Base-by-base conservation (phyloP, 2,888 invertebrate genomes). In the Volucella zonaria region DNA sequence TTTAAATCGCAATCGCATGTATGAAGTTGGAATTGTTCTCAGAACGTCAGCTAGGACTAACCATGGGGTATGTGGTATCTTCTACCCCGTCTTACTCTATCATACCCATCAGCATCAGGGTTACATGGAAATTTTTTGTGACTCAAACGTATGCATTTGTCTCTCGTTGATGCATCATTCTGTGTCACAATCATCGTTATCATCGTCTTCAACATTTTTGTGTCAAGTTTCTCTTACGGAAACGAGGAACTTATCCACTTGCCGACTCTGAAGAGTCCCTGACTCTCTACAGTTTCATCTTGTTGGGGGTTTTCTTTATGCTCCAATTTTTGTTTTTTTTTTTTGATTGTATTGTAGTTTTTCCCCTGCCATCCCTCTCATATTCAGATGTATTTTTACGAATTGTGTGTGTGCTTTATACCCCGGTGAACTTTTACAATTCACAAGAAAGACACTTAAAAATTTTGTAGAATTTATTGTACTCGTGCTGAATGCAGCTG, bases 181-280 rank as follows among this genome's bases (percentile, higher is more conserved):
- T 66, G 51, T 49, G 75, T 67, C 71, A 58, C 80, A 76, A 80
- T 80, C 79, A 80, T 67, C 71, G 59, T 76, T 70, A 83, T 75
- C 23, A 14, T 80, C 43, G 49, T 78, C 42, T 12, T 62, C 66
- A 67, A 67, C 74, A 51, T 54, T 43, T 52, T 62, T 61, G 75
- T 67, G 61, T 23, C 15, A 43, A 15, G 51, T 31, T 31, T 38
- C 12, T 31, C 51, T 54, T 59, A 51, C 31, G 0, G 67, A 18
- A 68, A 62, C 42, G 62, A 71, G 45, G 52, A 85, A 85, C 85
- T 85, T 85, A 80, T 80, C 76, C 76, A 71, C 80, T 85, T 80
- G 67, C 62, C 43, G 73, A 77, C 56, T 67, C 47, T 68, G 58
- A 43, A 74, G 56, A 66, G 70, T 66, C 38, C 70, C 70, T 52